Conservation (phyloP, 2,797 vertebrate species). For the Ctenosaura bakeri region DNA sequence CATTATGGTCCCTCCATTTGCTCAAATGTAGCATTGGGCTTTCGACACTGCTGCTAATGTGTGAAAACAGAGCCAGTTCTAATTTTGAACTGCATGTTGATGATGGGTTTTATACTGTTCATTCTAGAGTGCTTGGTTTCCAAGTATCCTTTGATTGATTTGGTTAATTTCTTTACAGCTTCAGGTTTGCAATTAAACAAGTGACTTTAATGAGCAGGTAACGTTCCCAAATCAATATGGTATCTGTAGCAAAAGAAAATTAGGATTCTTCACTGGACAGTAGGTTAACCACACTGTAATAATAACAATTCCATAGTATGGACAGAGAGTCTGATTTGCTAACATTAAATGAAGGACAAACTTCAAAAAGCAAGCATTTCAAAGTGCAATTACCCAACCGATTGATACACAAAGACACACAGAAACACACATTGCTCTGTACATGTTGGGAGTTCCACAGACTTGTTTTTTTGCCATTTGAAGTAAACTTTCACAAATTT, state of each 20-base stretch:
- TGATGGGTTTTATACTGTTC: not conserved
- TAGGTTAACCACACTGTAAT: not conserved
- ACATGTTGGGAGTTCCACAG: not conserved
- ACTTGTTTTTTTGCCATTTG: not conserved
- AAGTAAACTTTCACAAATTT: not conserved
- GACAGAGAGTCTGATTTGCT: not conserved
- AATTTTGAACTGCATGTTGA: constrained; percentile 1
- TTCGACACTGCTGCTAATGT: not conserved
- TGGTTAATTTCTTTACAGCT: constrained; percentile 19
- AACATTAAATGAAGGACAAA: not conserved
- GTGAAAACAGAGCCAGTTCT: not conserved
- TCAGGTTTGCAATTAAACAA: constrained; percentile 17
- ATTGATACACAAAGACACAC: not conserved
- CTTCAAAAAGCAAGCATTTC: not conserved
- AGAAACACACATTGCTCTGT: not conserved
- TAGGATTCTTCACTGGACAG: not conserved
- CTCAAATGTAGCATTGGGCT: not conserved
- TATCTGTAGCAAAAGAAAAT: not conserved
- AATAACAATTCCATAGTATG: not conserved
- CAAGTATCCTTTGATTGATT: constrained; percentile 5
- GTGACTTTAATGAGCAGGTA: constrained; percentile 13
- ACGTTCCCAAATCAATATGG: not conserved
- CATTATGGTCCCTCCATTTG: not conserved
- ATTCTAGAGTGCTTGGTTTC: not conserved
- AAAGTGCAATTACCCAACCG: not conserved